A percentile compares a stretch with the other conserved stretches of the same genome.
Evolutionary conservation across 2,113 vertebrate species (phyloP).

Genomic region (Hydrochoerus hydrochaeris): DNA sequence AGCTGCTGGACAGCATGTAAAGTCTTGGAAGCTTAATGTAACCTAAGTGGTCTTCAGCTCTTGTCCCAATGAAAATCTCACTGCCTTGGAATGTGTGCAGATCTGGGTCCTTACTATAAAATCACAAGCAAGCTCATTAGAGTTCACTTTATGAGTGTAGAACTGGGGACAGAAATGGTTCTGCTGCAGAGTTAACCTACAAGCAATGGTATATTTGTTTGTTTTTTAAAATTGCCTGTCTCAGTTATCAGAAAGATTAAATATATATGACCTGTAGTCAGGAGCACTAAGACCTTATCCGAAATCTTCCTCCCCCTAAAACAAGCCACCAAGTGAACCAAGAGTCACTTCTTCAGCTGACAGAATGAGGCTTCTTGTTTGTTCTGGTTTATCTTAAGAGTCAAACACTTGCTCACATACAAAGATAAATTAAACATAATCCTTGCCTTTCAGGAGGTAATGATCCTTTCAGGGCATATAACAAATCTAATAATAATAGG

Average conservation of each 20-base stretch:
- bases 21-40: background rate
- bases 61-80: background rate
- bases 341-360: background rate
- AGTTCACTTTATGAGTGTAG: background rate
- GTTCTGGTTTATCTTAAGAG: background rate
- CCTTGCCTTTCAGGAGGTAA: background rate
- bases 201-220: background rate
- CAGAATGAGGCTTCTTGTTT: background rate
- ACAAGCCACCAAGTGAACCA: background rate
- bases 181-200: background rate
- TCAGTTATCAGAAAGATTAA: background rate
- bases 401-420: background rate
- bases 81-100: background rate
- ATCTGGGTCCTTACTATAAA: background rate
- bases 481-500: background rate
- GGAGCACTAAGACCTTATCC: background rate
- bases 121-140: background rate
- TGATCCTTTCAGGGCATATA: background rate
- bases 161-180: background rate
- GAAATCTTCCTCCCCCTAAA: background rate
- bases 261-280: background rate
- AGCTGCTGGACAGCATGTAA: background rate
- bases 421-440: background rate
- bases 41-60: background rate
- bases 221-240: background rate